Evolutionary conservation across 2,888 invertebrate species (phyloP).

Genomic region (Aphodius granarius): DNA sequence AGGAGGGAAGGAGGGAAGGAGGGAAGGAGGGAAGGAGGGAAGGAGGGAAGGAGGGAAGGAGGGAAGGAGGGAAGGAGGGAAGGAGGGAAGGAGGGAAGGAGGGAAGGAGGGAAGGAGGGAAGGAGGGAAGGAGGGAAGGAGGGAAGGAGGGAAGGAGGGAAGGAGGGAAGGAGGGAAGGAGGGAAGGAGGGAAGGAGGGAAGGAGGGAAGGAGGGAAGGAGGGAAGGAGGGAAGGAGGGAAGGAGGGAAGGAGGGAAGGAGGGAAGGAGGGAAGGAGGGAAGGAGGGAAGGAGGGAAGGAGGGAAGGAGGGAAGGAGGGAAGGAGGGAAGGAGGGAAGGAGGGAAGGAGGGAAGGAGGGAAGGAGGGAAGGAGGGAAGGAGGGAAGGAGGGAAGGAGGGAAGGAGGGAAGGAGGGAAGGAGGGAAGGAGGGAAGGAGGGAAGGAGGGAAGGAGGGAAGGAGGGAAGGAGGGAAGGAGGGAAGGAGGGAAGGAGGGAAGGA

Average conservation of each 20-base stretch:
- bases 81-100: conserved; percentile 49
- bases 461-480: neutral
- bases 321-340: neutral
- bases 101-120: conserved; percentile 38
- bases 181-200: conserved; percentile 18
- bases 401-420: neutral
- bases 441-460: neutral
- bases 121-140: conserved; percentile 50
- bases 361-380: neutral
- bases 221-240: conserved; percentile 19
- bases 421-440: neutral
- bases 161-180: conserved; percentile 44
- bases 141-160: conserved; percentile 51
- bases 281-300: conserved; percentile 47
- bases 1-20: conserved; percentile 7
- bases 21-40: conserved; percentile 2
- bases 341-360: neutral
- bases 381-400: neutral
- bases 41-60: conserved; percentile 36
- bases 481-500: neutral
- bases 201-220: conserved; percentile 24
- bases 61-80: conserved; percentile 53
- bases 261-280: conserved; percentile 36
- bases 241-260: conserved; percentile 25
- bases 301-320: conserved; percentile 34